These are phyloP conservation scores for Styela plicata DNA, from an alignment of 23 tunicate species.

Conservation along the genomic window DNA sequence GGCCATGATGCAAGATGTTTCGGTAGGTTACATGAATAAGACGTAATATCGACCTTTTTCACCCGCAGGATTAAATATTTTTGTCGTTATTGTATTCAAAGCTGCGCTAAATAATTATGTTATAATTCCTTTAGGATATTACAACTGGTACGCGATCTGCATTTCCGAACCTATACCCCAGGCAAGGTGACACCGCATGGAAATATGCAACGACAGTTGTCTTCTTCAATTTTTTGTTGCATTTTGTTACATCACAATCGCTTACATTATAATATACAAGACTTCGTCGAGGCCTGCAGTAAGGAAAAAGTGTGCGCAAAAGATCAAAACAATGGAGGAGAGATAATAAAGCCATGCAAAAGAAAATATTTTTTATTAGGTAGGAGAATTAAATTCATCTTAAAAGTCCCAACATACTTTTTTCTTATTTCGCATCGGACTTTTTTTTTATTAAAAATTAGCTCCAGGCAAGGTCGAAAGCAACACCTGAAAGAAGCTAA, in stretches of 20 bases:
- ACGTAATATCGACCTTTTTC: too few species aligned
- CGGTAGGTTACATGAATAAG: too few species aligned
- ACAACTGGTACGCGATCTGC: constrained; percentile 66
- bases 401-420: too few species aligned
- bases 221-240: constrained; percentile 51
- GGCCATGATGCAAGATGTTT: too few species aligned
- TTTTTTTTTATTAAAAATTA: too few species aligned
- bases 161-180: constrained; percentile 70
- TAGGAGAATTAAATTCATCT: constrained; percentile 7
- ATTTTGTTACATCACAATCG: constrained; percentile 64
- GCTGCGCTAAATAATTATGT: neutral
- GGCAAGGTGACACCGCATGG: constrained; percentile 71
- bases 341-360: constrained; percentile 86
- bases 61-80: too few species aligned
- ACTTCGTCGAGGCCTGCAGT: constrained; percentile 82
- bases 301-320: constrained; percentile 73
- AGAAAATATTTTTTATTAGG: constrained; percentile 65
- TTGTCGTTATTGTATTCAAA: too few species aligned
- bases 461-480: too few species aligned
- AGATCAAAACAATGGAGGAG: constrained; percentile 80
- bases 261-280: constrained; percentile 67
- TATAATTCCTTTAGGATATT: constrained; percentile 48
- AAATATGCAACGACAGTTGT: constrained; percentile 58
- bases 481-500: too few species aligned
- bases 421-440: too few species aligned